Evolutionary conservation across 2,888 invertebrate species (phyloP), one percentile per base, ranked within the genome.

Genomic region (Lampropteryx suffumata): DNA sequence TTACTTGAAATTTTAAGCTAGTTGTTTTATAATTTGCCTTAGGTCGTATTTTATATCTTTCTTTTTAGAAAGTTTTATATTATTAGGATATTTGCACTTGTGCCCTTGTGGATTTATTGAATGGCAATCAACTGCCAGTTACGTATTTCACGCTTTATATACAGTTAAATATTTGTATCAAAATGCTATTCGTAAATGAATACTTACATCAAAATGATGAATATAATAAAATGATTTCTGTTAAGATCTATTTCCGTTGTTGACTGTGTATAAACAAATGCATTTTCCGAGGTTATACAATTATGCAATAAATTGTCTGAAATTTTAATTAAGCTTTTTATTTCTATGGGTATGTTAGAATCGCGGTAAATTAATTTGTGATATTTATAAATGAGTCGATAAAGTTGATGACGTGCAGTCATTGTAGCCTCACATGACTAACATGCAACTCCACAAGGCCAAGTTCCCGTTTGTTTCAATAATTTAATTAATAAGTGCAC

Each of bases 361-460:
- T 53, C 84, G 86, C 81, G 84, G 46, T 71, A 61, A 62, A 59
- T 41, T 49, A 55, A 53, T 32, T 45, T 46, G 32, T 43, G 17
- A 34, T 43, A 54, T 61, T 64, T 52, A 55, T 50, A 57, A n/a
- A 43, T 57, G 57, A 76, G 82, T 83, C 72, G 68, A 84, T 88
- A 84, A 79, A 86, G 90, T 90, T 87, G 90, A 90, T 90, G 90
- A 87, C 88, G 90, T 89, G 89, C 72, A 75, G 80, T 82, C 80
- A 75, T 75, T 79, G 84, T 84, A 87, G 85, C 81, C 90, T 89
- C 83, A 89, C 88, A 89, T 77, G 75, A 91, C 90, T 90, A 90
- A 90, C 51, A 48, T 73, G 84, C 86, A 83, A 84, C 86, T 90
- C 91, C 90, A 90, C 91, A 90, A 91, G 91, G 91, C 90, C 91